These are phyloP conservation scores for Pangasius krempfi DNA, from an alignment of 2,797 vertebrate species.

Conservation along the genomic window DNA sequence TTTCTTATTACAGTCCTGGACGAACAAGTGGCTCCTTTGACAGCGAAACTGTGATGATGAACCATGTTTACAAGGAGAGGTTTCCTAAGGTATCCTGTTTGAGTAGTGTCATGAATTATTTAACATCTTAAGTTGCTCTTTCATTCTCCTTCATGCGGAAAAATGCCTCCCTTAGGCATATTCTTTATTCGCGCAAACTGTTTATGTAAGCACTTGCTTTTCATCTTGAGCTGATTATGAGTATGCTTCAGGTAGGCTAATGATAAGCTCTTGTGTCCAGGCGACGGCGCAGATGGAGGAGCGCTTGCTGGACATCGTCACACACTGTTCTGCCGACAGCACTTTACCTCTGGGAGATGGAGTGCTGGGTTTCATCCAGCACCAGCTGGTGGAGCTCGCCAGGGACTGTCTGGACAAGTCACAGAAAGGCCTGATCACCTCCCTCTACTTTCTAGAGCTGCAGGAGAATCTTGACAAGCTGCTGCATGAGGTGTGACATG, in stretches of 20 bases:
- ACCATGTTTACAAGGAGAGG: constrained; percentile 96
- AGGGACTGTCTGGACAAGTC: constrained; percentile 96
- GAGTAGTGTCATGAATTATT: background rate
- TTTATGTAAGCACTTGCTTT: background rate
- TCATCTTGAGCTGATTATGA: background rate
- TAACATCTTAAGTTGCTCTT: background rate
- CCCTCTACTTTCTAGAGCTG: constrained; percentile 94
- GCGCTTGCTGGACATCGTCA: constrained; percentile 87
- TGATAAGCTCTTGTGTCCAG: constrained; percentile 65
- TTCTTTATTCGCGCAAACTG: background rate
- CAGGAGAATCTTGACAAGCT: constrained; percentile 97
- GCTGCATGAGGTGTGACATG: constrained; percentile 85
- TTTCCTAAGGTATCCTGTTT: constrained; percentile 84
- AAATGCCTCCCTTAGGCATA: too few species aligned
- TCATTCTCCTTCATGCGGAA: background rate
- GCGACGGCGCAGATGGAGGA: constrained; percentile 98
- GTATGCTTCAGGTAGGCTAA: constrained; percentile 2
- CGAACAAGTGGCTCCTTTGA: constrained; percentile 87
- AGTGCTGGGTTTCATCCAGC: constrained; percentile 96
- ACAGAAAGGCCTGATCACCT: constrained; percentile 90
- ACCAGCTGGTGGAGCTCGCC: constrained; percentile 94
- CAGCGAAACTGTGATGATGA: constrained; percentile 98
- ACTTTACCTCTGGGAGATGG: constrained; percentile 90
- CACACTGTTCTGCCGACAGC: constrained; percentile 80
- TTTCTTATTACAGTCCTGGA: constrained; percentile 81